phyloP scores from a whole-genome alignment of 2,113 vertebrate species.

The Paedocypris sp. region DNA sequence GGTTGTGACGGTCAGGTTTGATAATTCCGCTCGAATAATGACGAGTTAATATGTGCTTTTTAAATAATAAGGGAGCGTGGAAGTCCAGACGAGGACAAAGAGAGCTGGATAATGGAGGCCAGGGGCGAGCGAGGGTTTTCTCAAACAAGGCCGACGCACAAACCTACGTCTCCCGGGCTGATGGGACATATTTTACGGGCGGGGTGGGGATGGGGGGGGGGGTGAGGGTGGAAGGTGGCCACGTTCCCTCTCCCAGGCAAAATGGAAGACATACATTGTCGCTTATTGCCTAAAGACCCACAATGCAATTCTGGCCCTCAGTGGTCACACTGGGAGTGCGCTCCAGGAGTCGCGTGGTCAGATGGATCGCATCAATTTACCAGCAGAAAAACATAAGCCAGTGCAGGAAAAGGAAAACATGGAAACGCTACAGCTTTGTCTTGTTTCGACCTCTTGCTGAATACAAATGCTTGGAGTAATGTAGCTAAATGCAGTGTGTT shows the following conservation, averaged over 20 bases:
- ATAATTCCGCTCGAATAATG: not conserved
- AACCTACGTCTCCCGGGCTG: slow-evolving; percentile 10
- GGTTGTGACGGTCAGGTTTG: not conserved
- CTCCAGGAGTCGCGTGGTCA: slow-evolving; percentile 73
- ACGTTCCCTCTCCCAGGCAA: slow-evolving; percentile 59
- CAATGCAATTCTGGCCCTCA: slow-evolving; percentile 71
- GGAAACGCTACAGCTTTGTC: slow-evolving; percentile 27
- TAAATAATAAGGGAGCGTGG: not conserved
- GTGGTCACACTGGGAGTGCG: slow-evolving; percentile 72
- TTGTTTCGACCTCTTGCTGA: slow-evolving; percentile 69
- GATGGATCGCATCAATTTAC: slow-evolving; percentile 93
- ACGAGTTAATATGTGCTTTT: not conserved
- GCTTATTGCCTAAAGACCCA: slow-evolving; percentile 71
- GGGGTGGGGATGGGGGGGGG: slow-evolving; percentile 27
- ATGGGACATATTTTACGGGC: slow-evolving; percentile 39
- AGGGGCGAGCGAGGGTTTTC: slow-evolving; percentile 52
- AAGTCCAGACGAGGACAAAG: slow-evolving; percentile 36
- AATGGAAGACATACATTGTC: slow-evolving; percentile 71
- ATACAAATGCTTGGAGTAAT: slow-evolving; percentile 50
- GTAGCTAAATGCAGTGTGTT: slow-evolving; percentile 54
- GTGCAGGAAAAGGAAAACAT: slow-evolving; percentile 61
- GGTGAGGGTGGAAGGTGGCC: slow-evolving; percentile 50
- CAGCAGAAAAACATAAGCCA: slow-evolving; percentile 38
- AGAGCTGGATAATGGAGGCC: slow-evolving; percentile 50
- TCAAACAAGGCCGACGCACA: slow-evolving; percentile 28